Evolutionary conservation across 1,140 invertebrate species (phyloP).

Genomic region (Drosophila erecta): DNA sequence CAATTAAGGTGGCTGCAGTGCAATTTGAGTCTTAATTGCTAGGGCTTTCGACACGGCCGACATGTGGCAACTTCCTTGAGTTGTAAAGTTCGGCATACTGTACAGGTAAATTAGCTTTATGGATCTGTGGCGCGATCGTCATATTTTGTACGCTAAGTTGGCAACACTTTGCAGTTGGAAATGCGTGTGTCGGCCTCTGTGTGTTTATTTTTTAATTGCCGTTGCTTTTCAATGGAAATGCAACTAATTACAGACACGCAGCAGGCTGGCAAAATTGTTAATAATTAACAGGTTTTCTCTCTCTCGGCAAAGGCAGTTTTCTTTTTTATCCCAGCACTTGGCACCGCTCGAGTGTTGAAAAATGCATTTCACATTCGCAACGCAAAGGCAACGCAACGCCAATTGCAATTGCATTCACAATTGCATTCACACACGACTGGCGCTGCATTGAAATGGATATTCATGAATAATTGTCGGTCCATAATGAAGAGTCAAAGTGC

Average conservation of each 20-base stretch:
- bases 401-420: conserved; percentile 40
- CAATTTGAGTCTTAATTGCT: conserved; percentile 47
- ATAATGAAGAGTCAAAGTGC: conserved; percentile 69
- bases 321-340: conserved; percentile 33
- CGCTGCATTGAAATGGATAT: conserved; percentile 22
- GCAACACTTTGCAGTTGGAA: conserved; percentile 76
- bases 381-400: conserved; percentile 13
- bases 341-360: conserved; percentile 69
- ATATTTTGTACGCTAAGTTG: conserved; percentile 83
- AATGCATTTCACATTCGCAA: conserved; percentile 49
- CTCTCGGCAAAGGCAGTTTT: conserved; percentile 43
- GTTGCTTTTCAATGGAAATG: conserved; percentile 77
- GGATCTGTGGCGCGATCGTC: conserved; percentile 31
- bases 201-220: conserved; percentile 69
- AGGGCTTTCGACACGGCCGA: conserved; percentile 34
- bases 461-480: conserved; percentile 50
- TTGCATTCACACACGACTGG: conserved; percentile 54
- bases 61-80: conserved; percentile 36
- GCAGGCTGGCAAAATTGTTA: conserved; percentile 71
- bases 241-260: conserved; percentile 76
- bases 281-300: conserved; percentile 80
- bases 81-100: not conserved
- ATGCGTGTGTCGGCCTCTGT: conserved; percentile 61
- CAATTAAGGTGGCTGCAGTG: conserved; percentile 41
- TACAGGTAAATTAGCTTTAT: conserved; percentile 35